Evolutionary conservation across 2,888 invertebrate species (phyloP).

Genomic region (Lymantria monacha): DNA sequence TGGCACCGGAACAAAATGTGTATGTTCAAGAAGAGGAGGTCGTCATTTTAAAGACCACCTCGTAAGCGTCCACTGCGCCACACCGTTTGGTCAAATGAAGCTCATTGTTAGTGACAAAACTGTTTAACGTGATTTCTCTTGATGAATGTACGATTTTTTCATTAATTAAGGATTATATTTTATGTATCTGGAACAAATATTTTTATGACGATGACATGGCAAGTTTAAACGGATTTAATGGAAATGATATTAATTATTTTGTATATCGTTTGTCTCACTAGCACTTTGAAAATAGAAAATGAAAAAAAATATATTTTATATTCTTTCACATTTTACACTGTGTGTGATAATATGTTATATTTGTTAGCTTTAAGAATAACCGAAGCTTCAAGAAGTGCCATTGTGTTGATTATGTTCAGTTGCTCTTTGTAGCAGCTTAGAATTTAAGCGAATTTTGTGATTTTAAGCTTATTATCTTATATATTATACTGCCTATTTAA

Average conservation of each 20-base stretch:
- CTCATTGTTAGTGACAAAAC: slow-evolving; percentile 24
- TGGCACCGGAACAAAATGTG: slow-evolving; percentile 63
- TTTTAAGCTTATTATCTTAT: slow-evolving; percentile 24
- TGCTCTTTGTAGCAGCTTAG: slow-evolving; percentile 38
- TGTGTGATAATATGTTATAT: slow-evolving; percentile 40
- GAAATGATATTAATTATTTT: slow-evolving; percentile 25
- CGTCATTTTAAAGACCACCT: slow-evolving; percentile 61
- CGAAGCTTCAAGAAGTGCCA: slow-evolving; percentile 76
- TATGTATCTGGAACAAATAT: slow-evolving; percentile 7
- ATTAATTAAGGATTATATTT: slow-evolving; percentile 16
- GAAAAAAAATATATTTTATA: slow-evolving; percentile 49
- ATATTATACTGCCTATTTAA: slow-evolving; percentile 35
- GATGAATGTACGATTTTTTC: slow-evolving; percentile 38
- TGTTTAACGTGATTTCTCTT: slow-evolving; percentile 30
- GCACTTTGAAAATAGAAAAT: slow-evolving; percentile 57
- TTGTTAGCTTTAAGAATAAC: slow-evolving; percentile 49
- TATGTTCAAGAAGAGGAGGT: slow-evolving; percentile 72
- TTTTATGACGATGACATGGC: slow-evolving; percentile 56
- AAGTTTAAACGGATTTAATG: slow-evolving; percentile 60
- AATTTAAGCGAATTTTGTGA: slow-evolving; percentile 34
- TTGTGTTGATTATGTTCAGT: slow-evolving; percentile 46
- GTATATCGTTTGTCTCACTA: slow-evolving; percentile 45
- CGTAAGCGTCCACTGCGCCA: slow-evolving; percentile 31
- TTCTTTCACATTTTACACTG: slow-evolving; percentile 47
- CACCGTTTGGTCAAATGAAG: slow-evolving; percentile 11